phyloP scores from a whole-genome alignment of 2,888 invertebrate species.

The Nemapogon koenigi region DNA sequence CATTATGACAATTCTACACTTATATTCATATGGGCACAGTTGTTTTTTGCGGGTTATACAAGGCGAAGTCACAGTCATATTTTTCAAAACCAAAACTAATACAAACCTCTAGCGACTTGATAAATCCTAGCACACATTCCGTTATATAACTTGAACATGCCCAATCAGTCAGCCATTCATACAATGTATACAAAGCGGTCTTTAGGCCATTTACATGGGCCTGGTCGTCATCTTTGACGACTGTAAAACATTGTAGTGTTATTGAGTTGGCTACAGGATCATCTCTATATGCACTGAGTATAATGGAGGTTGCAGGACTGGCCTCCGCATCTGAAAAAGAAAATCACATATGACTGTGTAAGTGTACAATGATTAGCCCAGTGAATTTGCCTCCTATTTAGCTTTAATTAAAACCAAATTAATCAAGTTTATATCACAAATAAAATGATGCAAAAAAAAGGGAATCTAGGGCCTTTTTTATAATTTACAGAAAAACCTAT shows the following conservation, averaged over 20 bases:
- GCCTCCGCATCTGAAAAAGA: slow-evolving; percentile 42
- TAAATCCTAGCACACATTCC: slow-evolving; percentile 70
- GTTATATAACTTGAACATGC: slow-evolving; percentile 68
- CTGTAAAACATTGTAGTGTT: not conserved
- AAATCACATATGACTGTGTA: not conserved
- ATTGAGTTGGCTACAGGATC: slow-evolving; percentile 12
- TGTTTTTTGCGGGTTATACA: too few species aligned
- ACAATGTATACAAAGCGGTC: slow-evolving; percentile 69
- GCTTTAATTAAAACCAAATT: too few species aligned
- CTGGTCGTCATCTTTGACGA: slow-evolving; percentile 29
- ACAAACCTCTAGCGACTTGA: slow-evolving; percentile 66
- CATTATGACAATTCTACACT: too few species aligned
- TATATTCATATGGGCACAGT: too few species aligned
- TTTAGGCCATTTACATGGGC: slow-evolving; percentile 60
- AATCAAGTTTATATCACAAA: too few species aligned
- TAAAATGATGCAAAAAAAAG: too few species aligned
- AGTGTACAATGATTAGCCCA: too few species aligned
- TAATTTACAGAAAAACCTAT: too few species aligned
- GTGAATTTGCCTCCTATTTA: too few species aligned
- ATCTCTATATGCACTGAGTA: slow-evolving; percentile 58
- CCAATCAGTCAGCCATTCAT: slow-evolving; percentile 72
- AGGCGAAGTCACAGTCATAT: too few species aligned
- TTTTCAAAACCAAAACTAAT: too few species aligned
- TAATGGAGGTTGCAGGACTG: slow-evolving; percentile 65
- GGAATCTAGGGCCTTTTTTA: too few species aligned